Conservation (phyloP, 1,140 invertebrate species). For the Leguminivora glycinivorella region DNA sequence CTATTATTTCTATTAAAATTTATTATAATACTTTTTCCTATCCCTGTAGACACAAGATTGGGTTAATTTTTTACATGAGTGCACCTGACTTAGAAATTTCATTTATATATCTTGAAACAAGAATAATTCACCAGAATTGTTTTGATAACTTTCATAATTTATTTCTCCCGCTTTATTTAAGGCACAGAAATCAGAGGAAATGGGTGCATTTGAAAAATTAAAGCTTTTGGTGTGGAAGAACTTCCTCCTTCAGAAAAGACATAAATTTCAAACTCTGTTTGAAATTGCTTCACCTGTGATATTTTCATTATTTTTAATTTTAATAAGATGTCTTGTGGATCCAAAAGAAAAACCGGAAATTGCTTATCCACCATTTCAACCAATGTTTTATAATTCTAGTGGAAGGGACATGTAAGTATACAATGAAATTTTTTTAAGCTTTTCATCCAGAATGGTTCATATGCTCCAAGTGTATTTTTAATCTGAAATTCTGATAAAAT, state of each 20-base stretch:
- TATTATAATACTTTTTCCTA: too few species aligned
- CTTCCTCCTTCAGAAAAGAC: constrained; percentile 87
- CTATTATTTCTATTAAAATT: too few species aligned
- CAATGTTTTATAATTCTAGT: constrained; percentile 69
- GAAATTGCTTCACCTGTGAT: constrained; percentile 87
- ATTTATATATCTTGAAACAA: too few species aligned
- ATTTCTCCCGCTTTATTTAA: background rate
- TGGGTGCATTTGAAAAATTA: constrained; percentile 80
- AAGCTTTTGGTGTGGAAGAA: constrained; percentile 92
- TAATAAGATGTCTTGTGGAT: constrained; percentile 81
- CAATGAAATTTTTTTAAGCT: too few species aligned
- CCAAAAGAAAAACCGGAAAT: constrained; percentile 66
- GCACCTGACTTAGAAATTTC: too few species aligned
- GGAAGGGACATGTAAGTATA: constrained; percentile 64
- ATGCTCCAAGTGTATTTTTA: too few species aligned
- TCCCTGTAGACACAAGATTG: too few species aligned
- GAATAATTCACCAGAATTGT: too few species aligned
- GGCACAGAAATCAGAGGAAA: constrained; percentile 37
- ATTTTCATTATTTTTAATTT: constrained; percentile 86
- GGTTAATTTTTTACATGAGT: too few species aligned
- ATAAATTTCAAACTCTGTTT: constrained; percentile 86
- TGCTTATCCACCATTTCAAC: constrained; percentile 61
- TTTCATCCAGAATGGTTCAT: too few species aligned
- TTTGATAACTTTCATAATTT: background rate
- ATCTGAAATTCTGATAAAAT: too few species aligned